Evolutionary conservation across 1,140 invertebrate genomes (phyloP).

Genomic region (Chrysopa pallens): DNA sequence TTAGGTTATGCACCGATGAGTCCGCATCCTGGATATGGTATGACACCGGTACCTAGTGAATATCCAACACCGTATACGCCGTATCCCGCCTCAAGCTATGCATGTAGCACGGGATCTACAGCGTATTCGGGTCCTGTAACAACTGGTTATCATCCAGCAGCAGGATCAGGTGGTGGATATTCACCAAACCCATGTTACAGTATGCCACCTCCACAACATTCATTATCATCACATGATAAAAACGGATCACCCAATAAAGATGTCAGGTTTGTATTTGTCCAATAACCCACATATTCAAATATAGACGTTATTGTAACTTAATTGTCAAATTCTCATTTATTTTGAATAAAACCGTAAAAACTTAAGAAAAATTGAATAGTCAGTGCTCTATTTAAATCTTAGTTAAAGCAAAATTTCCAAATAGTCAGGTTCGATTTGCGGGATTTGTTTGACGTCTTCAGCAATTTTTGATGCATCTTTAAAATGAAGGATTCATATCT

Average conservation of each 20-base stretch:
- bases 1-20: slow-evolving; percentile 62
- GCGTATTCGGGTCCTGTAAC: slow-evolving; percentile 43
- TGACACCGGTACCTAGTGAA: slow-evolving; percentile 51
- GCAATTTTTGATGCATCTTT: no score
- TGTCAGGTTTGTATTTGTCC: slow-evolving; percentile 41
- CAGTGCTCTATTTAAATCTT: no score
- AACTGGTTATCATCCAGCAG: slow-evolving; percentile 33
- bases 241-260: slow-evolving; percentile 53
- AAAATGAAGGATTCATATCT: no score
- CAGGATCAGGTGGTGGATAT: slow-evolving; percentile 47
- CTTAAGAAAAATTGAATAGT: no score
- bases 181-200: slow-evolving; percentile 56
- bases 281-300: no score
- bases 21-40: slow-evolving; percentile 66
- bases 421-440: no score
- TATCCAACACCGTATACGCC: slow-evolving; percentile 59
- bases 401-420: no score
- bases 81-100: slow-evolving; percentile 38
- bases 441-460: no score
- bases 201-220: slow-evolving; percentile 57
- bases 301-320: no score
- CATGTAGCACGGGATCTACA: slow-evolving; percentile 30
- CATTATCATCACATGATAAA: slow-evolving; percentile 47
- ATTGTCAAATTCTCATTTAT: no score
- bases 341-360: no score